Evolutionary conservation across 1,140 invertebrate species (phyloP).

Genomic region (Plectrocnemia conspersa): DNA sequence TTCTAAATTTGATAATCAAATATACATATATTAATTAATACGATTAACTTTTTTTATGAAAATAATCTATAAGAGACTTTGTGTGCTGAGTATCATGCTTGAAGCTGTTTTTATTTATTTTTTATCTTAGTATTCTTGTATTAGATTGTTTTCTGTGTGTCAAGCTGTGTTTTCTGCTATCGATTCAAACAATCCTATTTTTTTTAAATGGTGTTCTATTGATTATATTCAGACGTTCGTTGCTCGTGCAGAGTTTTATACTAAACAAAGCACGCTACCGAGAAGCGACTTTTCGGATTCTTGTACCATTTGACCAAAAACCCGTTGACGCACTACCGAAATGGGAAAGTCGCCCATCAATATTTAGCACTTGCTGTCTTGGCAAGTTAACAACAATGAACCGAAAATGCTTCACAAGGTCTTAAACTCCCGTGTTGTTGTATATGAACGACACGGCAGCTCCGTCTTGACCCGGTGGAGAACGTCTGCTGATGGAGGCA

Average conservation of each 20-base stretch:
- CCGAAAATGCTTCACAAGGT: not conserved
- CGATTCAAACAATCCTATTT: not conserved
- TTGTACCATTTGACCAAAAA: not conserved
- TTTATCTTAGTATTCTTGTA: not conserved
- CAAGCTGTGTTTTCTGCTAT: not conserved
- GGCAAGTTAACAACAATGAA: not conserved
- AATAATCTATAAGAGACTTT: not conserved
- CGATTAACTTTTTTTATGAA: not conserved
- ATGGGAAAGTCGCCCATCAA: not conserved
- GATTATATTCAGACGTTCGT: conserved; percentile 1
- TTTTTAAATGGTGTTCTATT: not conserved
- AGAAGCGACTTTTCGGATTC: not conserved
- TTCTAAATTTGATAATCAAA: not conserved
- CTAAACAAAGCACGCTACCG: conserved; percentile 22
- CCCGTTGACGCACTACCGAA: not conserved
- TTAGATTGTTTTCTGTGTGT: not conserved
- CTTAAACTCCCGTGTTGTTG: conserved; percentile 51
- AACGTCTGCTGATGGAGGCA: conserved; percentile 57
- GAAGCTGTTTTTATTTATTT: not conserved
- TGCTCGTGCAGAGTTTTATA: conserved; percentile 13
- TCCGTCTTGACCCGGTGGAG: conserved; percentile 60
- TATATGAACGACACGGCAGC: conserved; percentile 72
- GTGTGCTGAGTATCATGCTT: not conserved
- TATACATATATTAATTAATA: not conserved
- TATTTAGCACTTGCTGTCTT: not conserved